phyloP scores from a whole-genome alignment of 2,113 vertebrate genomes.

The Apodemus sylvaticus region DNA sequence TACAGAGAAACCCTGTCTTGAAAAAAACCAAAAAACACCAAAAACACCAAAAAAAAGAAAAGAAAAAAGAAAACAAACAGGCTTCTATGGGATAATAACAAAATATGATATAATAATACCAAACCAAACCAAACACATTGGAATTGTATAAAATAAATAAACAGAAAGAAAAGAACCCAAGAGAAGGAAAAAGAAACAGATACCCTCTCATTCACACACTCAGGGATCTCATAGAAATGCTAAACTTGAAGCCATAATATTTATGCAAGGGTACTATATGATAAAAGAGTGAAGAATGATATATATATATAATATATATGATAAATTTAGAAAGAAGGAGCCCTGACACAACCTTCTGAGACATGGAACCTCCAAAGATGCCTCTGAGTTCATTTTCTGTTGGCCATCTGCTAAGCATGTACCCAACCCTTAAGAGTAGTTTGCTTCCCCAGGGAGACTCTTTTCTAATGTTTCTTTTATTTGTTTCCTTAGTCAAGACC shows the following conservation, averaged over 20 bases:
- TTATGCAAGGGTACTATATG: not conserved
- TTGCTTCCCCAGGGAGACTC: not conserved
- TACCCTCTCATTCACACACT: not conserved
- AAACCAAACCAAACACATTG: not conserved
- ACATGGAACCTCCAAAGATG: not conserved
- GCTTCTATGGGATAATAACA: not conserved
- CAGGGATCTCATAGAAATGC: not conserved
- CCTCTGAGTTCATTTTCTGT: not conserved
- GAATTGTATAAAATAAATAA: not conserved
- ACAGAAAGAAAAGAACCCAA: not conserved
- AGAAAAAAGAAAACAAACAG: not conserved
- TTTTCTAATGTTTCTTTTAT: not conserved
- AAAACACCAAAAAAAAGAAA: too few relatives aligned
- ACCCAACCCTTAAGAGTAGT: not conserved
- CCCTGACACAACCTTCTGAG: not conserved
- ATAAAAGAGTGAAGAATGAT: not conserved
- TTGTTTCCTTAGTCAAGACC: not conserved
- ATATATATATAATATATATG: not conserved
- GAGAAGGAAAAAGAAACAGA: not conserved
- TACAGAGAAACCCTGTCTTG: too few relatives aligned
- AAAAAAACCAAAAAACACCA: too few relatives aligned
- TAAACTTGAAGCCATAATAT: not conserved
- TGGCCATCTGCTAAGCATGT: not conserved
- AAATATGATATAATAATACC: not conserved
- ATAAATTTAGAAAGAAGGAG: not conserved